A percentile compares a stretch with the other conserved stretches of the same genome.
These are phyloP conservation scores for Vanessa tameamea DNA, from an alignment of 1,140 invertebrate species.

Conservation along the genomic window DNA sequence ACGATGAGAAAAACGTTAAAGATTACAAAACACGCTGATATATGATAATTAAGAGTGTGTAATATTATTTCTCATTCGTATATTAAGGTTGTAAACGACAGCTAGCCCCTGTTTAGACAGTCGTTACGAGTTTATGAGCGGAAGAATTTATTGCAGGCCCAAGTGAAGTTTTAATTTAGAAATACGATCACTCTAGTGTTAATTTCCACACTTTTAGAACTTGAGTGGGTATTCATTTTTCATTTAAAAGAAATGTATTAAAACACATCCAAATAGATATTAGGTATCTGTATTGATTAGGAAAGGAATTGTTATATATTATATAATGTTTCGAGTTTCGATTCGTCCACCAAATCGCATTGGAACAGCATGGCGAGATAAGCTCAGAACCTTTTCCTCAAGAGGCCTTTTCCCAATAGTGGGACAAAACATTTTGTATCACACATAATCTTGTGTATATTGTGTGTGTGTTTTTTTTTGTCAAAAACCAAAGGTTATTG, in stretches of 20 bases:
- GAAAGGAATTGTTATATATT: no score
- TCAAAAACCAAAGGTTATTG: no score
- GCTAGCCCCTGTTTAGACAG: slow-evolving; percentile 72
- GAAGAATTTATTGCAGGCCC: slow-evolving; percentile 67
- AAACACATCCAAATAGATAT: not conserved
- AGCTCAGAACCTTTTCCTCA: no score
- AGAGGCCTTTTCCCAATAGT: no score
- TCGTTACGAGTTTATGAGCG: slow-evolving; percentile 72
- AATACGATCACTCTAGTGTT: slow-evolving; percentile 66
- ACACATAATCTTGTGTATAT: no score
- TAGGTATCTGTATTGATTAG: not conserved
- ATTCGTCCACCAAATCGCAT: no score
- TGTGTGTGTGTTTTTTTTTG: no score
- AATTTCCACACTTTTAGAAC: slow-evolving; percentile 57
- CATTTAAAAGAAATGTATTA: not conserved
- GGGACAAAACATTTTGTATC: no score
- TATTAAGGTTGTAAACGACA: slow-evolving; percentile 63
- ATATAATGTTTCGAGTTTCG: no score
- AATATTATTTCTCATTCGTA: slow-evolving; percentile 56
- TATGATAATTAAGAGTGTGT: slow-evolving; percentile 35
- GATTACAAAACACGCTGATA: not conserved
- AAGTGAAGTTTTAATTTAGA: slow-evolving; percentile 69
- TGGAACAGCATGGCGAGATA: no score
- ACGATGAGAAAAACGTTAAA: not conserved
- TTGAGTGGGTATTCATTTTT: not conserved